Base-by-base conservation (phyloP, 2,797 vertebrate species). In the Argyrosomus regius region DNA sequence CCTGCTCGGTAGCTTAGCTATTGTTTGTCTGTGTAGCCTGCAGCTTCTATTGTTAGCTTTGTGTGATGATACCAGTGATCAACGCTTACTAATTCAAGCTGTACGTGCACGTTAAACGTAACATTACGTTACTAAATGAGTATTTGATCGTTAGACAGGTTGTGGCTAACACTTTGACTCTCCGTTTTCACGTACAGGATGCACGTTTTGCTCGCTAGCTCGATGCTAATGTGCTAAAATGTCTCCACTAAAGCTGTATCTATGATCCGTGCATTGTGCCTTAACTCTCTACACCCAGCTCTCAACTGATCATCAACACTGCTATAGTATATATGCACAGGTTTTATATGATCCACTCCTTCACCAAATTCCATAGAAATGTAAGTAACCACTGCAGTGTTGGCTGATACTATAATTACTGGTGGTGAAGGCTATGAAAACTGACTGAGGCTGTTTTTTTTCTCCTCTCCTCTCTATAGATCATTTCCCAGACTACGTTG, bases 241-340 rank as follows among this genome's bases (percentile, higher is more conserved):
- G 56, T 53, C 16, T 49, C 3, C 22, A 0, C 2, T 11, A 4
- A 18, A 5, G 8, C 16, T 48, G 5, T 1, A 24, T 3, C 4
- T 11, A 20, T 6, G 1, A 6, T 54, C 10, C 9, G 7, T 5
- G 52, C 66, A 0, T 72, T 53, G 0, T 63, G 49, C 87, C 92
- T 95, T 93, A 88, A 92, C 80, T 63, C 80, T 63, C 2, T 1
- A 0, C 0, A 0, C 81, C 24, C 95, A 99, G 98, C 66, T 99
- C 98, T 75, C 98, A 99, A 92, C 95, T 99, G 43, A 98, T 98
- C 0, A 99, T 99, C 93, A 99, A 99, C 91, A 99, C 98, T 49
- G 98, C 98, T 77, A 99, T 99, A 94, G 98, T 99, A 93, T 99
- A 99, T 94, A 99, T 99, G 98, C 98, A 99, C 91, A 96, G 98